Percentiles rank a stretch among this genome's conserved stretches.
phyloP scores from a whole-genome alignment of 2,888 invertebrate genomes.

The Amphipoea oculea region DNA sequence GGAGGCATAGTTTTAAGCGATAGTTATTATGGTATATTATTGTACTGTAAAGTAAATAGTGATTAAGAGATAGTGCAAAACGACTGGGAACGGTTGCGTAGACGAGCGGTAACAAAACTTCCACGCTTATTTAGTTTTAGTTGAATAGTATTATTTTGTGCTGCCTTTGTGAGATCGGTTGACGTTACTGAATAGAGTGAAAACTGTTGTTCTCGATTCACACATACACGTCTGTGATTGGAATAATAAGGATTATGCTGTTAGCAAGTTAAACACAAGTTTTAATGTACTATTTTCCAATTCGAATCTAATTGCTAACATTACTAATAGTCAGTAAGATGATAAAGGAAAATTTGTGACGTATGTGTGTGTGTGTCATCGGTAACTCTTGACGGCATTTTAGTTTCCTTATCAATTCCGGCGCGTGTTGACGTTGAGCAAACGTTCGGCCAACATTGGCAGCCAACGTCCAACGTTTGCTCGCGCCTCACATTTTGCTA shows the following conservation, averaged over 20 bases:
- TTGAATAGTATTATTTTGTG: slow-evolving; percentile 70
- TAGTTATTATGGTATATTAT: slow-evolving; percentile 87
- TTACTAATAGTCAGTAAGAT: slow-evolving; percentile 60
- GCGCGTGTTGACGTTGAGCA: slow-evolving; percentile 73
- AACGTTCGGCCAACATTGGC: slow-evolving; percentile 76
- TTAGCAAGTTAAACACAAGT: slow-evolving; percentile 53
- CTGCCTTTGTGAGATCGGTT: slow-evolving; percentile 73
- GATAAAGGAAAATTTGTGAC: slow-evolving; percentile 70
- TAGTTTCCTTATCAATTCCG: slow-evolving; percentile 75
- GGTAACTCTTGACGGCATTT: slow-evolving; percentile 69
- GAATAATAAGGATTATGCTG: slow-evolving; percentile 48
- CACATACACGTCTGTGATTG: slow-evolving; percentile 49
- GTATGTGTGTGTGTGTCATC: slow-evolving; percentile 69
- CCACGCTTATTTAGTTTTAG: slow-evolving; percentile 72
- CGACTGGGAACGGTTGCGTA: slow-evolving; percentile 89
- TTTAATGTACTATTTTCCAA: slow-evolving; percentile 37
- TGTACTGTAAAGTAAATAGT: slow-evolving; percentile 85
- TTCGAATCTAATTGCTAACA: slow-evolving; percentile 62
- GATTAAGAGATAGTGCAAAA: slow-evolving; percentile 89
- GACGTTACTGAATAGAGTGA: slow-evolving; percentile 61
- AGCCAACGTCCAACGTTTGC: slow-evolving; percentile 77
- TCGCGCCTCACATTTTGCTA: slow-evolving; percentile 80
- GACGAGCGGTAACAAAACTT: slow-evolving; percentile 69
- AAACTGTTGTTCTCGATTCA: slow-evolving; percentile 57
- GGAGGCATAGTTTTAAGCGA: slow-evolving; percentile 86